Percentiles rank a stretch among this genome's conserved stretches.
Conservation (phyloP, 1,140 invertebrate species). For the Scaptodrosophila lebanonensis region DNA sequence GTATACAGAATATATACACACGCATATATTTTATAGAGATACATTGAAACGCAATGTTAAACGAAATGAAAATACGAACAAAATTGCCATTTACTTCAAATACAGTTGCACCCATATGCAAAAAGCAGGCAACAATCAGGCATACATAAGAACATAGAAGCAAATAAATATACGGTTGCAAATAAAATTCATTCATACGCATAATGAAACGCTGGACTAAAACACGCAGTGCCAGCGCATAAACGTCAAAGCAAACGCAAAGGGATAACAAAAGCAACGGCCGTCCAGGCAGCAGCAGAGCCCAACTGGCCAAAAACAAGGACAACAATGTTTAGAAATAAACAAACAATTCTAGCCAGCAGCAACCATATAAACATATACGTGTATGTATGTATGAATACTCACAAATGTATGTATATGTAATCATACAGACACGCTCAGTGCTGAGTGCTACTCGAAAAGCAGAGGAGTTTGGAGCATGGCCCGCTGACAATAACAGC, state of each 20-base stretch:
- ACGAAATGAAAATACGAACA: constrained; percentile 70
- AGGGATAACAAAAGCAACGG: constrained; percentile 50
- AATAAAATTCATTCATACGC: constrained; percentile 74
- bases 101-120: constrained; percentile 69
- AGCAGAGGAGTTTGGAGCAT: background rate
- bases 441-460: background rate
- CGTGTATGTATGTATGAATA: too few relatives aligned
- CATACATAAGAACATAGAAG: background rate
- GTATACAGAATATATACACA: background rate
- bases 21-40: background rate
- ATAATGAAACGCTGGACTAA: constrained; percentile 55
- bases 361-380: background rate
- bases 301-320: constrained; percentile 48
- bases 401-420: too few relatives aligned
- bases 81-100: constrained; percentile 75
- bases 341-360: constrained; percentile 65
- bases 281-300: too few relatives aligned
- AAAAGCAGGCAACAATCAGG: constrained; percentile 15
- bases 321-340: constrained; percentile 72
- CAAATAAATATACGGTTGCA: constrained; percentile 34
- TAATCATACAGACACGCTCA: too few relatives aligned
- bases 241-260: constrained; percentile 31
- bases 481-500: background rate
- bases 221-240: constrained; percentile 36
- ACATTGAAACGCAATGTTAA: constrained; percentile 17